These are phyloP conservation scores for Netelia melanura DNA, from an alignment of 2,888 invertebrate species.

Conservation along the genomic window DNA sequence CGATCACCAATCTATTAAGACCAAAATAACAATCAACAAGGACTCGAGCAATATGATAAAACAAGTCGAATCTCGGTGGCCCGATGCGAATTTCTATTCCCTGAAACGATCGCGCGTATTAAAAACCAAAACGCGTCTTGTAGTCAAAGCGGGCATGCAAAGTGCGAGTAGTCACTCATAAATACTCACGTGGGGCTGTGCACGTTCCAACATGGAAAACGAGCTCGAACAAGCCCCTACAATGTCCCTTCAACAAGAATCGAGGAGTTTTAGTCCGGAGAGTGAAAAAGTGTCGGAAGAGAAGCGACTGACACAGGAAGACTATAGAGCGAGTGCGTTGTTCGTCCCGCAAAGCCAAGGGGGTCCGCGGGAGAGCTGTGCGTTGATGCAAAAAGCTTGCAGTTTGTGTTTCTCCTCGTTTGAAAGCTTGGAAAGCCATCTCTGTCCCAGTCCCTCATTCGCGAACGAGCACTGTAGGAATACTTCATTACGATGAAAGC, in stretches of 20 bases:
- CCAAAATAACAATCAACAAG: too few species aligned
- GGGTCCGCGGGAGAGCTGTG: slow-evolving; percentile 42
- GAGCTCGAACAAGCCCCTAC: slow-evolving; percentile 36
- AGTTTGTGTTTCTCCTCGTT: slow-evolving; percentile 77
- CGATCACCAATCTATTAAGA: too few species aligned
- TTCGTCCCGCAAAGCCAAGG: slow-evolving; percentile 49
- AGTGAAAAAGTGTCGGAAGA: slow-evolving; percentile 29
- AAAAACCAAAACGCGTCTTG: not conserved
- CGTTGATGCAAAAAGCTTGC: slow-evolving; percentile 63
- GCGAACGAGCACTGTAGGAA: slow-evolving; percentile 50
- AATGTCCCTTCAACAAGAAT: slow-evolving; percentile 56
- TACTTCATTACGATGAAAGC: slow-evolving; percentile 84
- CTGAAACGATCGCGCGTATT: too few species aligned
- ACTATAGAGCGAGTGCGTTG: slow-evolving; percentile 58
- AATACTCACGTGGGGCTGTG: not conserved
- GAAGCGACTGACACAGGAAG: slow-evolving; percentile 47
- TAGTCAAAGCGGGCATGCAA: slow-evolving; percentile 11
- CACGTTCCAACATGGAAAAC: slow-evolving; percentile 36
- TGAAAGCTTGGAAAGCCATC: slow-evolving; percentile 62
- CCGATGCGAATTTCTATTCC: too few species aligned
- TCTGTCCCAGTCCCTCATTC: slow-evolving; percentile 6
- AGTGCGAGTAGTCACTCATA: slow-evolving; percentile 20
- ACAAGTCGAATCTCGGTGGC: too few species aligned
- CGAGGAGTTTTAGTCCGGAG: slow-evolving; percentile 36
- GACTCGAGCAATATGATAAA: too few species aligned